Percentiles rank a stretch among this genome's conserved stretches.
phyloP scores from a whole-genome alignment of 2,113 vertebrate genomes.

The Chloropsis cyanopogon region DNA sequence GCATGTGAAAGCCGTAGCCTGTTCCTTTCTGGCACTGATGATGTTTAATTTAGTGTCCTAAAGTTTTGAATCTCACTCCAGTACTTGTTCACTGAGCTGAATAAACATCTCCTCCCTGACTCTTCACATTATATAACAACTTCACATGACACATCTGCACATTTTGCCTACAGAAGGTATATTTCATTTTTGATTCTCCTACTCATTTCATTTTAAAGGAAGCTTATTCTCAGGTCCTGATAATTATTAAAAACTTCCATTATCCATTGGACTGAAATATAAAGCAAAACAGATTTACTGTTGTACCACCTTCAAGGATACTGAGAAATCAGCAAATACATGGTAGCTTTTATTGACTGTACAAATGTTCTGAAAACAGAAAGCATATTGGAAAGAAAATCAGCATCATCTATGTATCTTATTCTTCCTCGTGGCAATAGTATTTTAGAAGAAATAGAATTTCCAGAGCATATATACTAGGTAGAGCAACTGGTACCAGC shows the following conservation, averaged over 20 bases:
- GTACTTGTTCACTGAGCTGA: not conserved
- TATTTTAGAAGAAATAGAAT: not conserved
- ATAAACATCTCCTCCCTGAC: not conserved
- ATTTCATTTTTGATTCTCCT: not conserved
- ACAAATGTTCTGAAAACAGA: not conserved
- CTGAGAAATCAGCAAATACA: not conserved
- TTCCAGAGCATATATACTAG: not conserved
- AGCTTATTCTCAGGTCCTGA: not conserved
- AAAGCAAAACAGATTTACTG: not conserved
- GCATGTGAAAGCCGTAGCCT: not conserved
- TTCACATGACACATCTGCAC: not conserved
- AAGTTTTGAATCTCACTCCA: conserved; percentile 3
- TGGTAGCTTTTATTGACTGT: not conserved
- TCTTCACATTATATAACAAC: conserved; percentile 1
- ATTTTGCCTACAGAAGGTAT: not conserved
- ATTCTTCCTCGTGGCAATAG: not conserved
- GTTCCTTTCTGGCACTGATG: not conserved
- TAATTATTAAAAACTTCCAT: not conserved
- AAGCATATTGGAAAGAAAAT: not conserved
- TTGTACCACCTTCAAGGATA: not conserved
- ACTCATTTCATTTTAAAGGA: not conserved
- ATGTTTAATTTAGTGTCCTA: conserved; percentile 25
- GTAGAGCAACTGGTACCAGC: not conserved
- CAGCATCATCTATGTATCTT: not conserved
- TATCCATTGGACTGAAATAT: not conserved